Evolutionary conservation across 2,888 invertebrate species (phyloP).

Genomic region (Euplagia quadripunctaria): DNA sequence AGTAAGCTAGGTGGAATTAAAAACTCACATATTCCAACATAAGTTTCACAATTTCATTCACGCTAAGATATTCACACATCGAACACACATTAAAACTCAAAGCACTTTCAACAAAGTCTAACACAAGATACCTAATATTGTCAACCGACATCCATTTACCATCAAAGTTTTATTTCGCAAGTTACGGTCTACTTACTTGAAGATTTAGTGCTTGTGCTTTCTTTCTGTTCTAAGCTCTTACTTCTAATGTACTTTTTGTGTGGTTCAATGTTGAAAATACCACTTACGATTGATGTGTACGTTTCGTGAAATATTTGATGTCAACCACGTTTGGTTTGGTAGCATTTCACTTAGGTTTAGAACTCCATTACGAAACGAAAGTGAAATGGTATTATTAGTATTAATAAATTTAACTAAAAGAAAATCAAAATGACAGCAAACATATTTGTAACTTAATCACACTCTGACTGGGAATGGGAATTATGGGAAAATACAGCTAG

Average conservation of each 20-base stretch:
- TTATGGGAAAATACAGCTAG: too few species aligned
- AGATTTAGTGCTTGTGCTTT: constrained; percentile 48
- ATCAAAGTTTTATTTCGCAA: constrained; percentile 40
- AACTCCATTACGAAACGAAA: not conserved
- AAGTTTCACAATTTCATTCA: not conserved
- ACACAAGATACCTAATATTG: constrained; percentile 28
- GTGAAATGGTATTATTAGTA: too few species aligned
- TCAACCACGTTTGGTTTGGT: not conserved
- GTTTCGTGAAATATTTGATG: constrained; percentile 21
- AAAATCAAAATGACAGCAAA: too few species aligned
- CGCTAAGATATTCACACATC: not conserved
- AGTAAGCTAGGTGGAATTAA: too few species aligned
- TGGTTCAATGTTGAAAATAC: constrained; percentile 34
- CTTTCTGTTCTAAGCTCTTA: constrained; percentile 49
- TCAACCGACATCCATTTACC: constrained; percentile 38
- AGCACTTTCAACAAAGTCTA: constrained; percentile 14
- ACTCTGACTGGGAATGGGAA: too few species aligned
- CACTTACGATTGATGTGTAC: constrained; percentile 37
- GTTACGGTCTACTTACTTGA: constrained; percentile 39
- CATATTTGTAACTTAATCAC: too few species aligned
- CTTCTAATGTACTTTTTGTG: constrained; percentile 56
- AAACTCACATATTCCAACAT: not conserved
- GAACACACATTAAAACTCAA: constrained; percentile 5
- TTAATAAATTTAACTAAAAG: too few species aligned
- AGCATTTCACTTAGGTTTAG: not conserved